Conservation (phyloP, 1,140 invertebrate genomes). For the Bombus fervidus region DNA sequence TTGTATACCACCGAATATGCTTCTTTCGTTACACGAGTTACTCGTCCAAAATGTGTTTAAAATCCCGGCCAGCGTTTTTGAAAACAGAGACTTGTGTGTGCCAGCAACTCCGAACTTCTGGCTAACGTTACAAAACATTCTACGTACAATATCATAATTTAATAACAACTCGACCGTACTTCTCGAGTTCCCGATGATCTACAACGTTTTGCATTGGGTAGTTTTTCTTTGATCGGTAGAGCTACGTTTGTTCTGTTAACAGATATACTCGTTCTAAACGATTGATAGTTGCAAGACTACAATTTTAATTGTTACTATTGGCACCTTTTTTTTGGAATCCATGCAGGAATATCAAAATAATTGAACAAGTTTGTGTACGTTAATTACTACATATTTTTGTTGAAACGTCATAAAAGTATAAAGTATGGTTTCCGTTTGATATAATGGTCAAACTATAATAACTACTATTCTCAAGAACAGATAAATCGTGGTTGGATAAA, state of each 20-base stretch:
- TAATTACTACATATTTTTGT: background rate
- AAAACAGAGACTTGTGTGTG: background rate
- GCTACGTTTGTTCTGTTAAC: background rate
- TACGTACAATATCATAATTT: slow-evolving; percentile 17
- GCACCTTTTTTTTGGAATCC: background rate
- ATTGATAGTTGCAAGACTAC: background rate
- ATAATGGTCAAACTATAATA: too few relatives aligned
- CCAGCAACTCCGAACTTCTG: background rate
- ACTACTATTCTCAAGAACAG: too few relatives aligned
- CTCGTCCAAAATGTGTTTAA: background rate
- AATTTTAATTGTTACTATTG: background rate
- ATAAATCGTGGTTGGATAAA: too few relatives aligned
- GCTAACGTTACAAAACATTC: background rate
- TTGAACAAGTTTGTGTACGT: too few relatives aligned
- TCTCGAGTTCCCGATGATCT: background rate
- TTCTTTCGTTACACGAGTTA: slow-evolving; percentile 7
- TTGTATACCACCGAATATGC: background rate
- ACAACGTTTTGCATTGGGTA: background rate
- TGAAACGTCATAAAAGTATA: too few relatives aligned
- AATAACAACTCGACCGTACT: background rate
- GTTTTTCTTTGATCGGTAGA: background rate
- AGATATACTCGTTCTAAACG: background rate
- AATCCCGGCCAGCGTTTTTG: background rate
- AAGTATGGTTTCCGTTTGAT: too few relatives aligned
- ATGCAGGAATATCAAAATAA: too few relatives aligned